Percentiles rank a stretch among this genome's conserved stretches.
Conservation (phyloP, 1,140 invertebrate species). For the Pteromalus puparum region DNA sequence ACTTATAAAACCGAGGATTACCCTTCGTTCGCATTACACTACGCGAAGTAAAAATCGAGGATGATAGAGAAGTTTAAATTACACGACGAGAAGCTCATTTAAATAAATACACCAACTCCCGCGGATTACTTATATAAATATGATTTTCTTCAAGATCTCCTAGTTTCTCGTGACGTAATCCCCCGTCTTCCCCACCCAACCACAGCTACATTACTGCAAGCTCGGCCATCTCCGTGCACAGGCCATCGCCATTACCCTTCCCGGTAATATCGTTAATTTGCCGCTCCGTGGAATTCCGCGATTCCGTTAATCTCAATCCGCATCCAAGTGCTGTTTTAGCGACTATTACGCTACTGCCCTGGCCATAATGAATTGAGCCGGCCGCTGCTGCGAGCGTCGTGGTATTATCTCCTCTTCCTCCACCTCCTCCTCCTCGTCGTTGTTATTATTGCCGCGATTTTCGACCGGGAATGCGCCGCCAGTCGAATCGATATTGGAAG, state of each 20-base stretch:
- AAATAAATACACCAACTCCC: no score
- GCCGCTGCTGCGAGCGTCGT: not conserved
- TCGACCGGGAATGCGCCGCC: constrained; percentile 13
- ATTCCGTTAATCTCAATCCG: constrained; percentile 45
- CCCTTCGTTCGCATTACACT: no score
- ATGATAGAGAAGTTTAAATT: no score
- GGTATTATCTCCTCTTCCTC: not conserved
- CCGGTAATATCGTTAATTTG: constrained; percentile 35
- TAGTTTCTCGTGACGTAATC: no score
- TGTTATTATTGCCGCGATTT: constrained; percentile 41
- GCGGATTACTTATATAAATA: no score
- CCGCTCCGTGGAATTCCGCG: constrained; percentile 4
- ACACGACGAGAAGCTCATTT: no score
- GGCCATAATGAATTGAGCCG: constrained; percentile 27
- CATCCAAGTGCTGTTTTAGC: constrained; percentile 27
- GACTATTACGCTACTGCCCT: constrained; percentile 37
- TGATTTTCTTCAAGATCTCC: no score
- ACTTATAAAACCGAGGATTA: no score
- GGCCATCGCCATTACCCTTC: constrained; percentile 5
- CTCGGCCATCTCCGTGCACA: not conserved
- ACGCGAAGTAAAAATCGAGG: no score
- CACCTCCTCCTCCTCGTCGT: not conserved
- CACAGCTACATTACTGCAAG: not conserved
- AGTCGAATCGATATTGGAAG: constrained; percentile 3
- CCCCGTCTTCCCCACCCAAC: no score